Conservation (phyloP, 1,140 invertebrate species). For the Sinonovacula constricta region DNA sequence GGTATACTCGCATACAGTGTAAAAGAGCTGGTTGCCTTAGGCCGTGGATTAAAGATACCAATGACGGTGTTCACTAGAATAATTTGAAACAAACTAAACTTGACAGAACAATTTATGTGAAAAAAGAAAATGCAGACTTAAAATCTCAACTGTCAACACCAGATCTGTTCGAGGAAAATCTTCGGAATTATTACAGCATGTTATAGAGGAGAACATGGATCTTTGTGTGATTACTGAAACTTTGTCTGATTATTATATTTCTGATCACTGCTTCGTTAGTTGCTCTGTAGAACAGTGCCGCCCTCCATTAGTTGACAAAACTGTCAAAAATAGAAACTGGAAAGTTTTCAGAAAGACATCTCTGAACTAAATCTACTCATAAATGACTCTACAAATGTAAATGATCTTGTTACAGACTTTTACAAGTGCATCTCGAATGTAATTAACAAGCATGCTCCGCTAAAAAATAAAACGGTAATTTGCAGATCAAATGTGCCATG, state of each 20-base stretch:
- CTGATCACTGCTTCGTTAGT: slow-evolving; percentile 4
- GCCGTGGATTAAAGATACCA: slow-evolving; percentile 17
- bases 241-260: slow-evolving; percentile 8
- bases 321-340: slow-evolving; percentile 9
- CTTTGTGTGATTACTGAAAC: slow-evolving; percentile 15
- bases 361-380: slow-evolving; percentile 2
- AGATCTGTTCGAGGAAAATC: slow-evolving; percentile 22
- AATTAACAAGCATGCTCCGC: slow-evolving; percentile 6
- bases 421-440: neutral
- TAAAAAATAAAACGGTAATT: neutral
- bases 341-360: slow-evolving; percentile 5
- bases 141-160: slow-evolving; percentile 12
- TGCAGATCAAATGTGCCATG: slow-evolving; percentile 22
- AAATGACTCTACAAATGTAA: neutral
- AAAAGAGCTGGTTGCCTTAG: slow-evolving; percentile 19
- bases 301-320: neutral
- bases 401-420: neutral
- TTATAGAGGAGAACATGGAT: slow-evolving; percentile 16
- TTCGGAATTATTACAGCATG: slow-evolving; percentile 7
- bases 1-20: too few species aligned
- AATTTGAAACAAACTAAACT: slow-evolving; percentile 13
- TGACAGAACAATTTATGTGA: neutral
- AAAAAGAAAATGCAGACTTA: neutral
- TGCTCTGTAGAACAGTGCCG: neutral
- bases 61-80: slow-evolving; percentile 16